Evolutionary conservation across 2,797 vertebrate genomes (phyloP), one percentile per base, ranked within the genome.

Genomic region (Gallirallus australis): DNA sequence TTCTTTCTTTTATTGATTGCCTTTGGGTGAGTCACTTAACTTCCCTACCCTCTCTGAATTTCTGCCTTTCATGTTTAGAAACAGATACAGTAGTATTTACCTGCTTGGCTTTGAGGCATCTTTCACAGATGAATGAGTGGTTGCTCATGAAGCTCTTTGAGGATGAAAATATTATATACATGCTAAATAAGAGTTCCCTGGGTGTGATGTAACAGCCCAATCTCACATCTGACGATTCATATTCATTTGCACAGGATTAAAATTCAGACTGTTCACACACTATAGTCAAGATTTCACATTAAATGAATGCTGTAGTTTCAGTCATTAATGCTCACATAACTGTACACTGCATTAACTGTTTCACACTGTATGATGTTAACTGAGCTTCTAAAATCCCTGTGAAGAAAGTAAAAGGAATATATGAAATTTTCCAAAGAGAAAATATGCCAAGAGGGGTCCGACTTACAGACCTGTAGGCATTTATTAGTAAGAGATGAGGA

Each of bases 11-110:
- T 77, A 90, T 16, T 87, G 86, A 92, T 82, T 89, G 89, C 90
- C 89, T 92, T 80, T 89, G 69, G 64, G 68, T 77, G 89, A 90
- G 70, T 85, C 66, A 73, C 66, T 94, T 86, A 90, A 20, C 54
- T 87, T 93, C 77, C 45, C 72, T 89, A 68, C 37, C 19, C 27
- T 73, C 86, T 86, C 66, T 89, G 57, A 68, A 80, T 87, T 75
- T 59, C 24, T 54, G 61, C 57, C 92, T 97, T 93, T 94, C 75
- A 89, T 92, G 89, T 95, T 90, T 90, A 40, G 90, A 86, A 93
- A 60, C 31, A 88, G 59, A 79, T 88, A 90, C 8, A 33, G 64
- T 47, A 94, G 87, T 86, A 90, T 70, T 86, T 86, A 89, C 71
- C 54, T 80, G 53, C 45, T 79, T 89, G 50, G 47, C 80, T 88